A percentile compares a stretch with the other conserved stretches of the same genome.
Evolutionary conservation across 2,797 vertebrate species (phyloP).

Genomic region (Sarcoramphus papa): DNA sequence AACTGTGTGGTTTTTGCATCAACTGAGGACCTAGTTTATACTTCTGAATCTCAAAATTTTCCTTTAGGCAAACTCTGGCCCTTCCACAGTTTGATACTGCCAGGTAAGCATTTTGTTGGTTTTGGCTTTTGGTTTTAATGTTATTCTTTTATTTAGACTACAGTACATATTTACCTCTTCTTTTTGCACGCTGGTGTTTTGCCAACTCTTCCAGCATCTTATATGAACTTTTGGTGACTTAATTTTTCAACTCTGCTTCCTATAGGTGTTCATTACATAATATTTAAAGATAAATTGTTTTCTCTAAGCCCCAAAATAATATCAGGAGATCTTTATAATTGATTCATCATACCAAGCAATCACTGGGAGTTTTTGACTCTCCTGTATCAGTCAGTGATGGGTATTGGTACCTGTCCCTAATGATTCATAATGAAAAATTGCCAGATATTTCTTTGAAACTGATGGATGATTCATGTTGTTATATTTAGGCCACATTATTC

Average conservation of each 20-base stretch:
- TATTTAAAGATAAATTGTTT: background rate
- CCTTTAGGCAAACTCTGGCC: background rate
- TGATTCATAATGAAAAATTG: slow-evolving; percentile 17
- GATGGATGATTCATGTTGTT: slow-evolving; percentile 38
- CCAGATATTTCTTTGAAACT: slow-evolving; percentile 41
- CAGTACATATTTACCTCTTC: background rate
- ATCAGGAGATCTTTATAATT: background rate
- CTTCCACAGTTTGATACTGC: background rate
- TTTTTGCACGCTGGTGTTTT: background rate
- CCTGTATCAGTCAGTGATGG: background rate
- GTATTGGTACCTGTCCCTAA: background rate
- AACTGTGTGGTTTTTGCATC: background rate
- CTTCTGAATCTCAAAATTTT: background rate
- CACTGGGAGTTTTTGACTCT: background rate
- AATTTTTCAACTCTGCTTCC: background rate
- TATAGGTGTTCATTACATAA: background rate
- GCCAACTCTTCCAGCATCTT: background rate
- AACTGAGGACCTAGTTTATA: background rate
- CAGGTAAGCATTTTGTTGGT: background rate
- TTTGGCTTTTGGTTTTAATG: background rate
- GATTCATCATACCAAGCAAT: background rate
- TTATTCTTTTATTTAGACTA: background rate
- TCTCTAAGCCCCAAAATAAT: background rate
- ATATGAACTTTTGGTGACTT: background rate
- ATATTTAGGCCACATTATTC: slow-evolving; percentile 38